Evolutionary conservation across 2,888 invertebrate genomes (phyloP).

Genomic region (Agrotis ipsilon): DNA sequence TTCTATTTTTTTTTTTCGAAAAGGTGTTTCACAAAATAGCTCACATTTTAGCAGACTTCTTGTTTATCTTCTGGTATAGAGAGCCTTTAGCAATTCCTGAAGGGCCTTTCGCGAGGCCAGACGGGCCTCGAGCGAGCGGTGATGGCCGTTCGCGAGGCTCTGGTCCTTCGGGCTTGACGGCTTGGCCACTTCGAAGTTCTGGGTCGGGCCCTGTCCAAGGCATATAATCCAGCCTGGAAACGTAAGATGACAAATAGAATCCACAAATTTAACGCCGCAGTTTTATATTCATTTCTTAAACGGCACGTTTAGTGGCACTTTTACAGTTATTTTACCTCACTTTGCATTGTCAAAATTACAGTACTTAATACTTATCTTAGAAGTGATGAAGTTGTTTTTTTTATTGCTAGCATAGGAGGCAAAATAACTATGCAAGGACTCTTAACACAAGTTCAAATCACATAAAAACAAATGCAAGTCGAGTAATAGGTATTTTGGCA

Average conservation of each 20-base stretch:
- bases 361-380: background rate
- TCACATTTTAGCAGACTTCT: conserved; percentile 85
- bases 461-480: background rate
- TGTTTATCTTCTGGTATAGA: conserved; percentile 93
- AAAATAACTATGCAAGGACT: background rate
- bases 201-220: conserved; percentile 96
- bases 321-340: background rate
- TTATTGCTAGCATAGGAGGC: background rate
- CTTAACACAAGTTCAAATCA: background rate
- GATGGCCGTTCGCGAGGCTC: conserved; percentile 78
- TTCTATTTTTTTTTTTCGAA: background rate
- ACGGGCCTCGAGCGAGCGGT: conserved; percentile 92
- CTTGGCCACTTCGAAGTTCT: conserved; percentile 89
- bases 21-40: conserved; percentile 52
- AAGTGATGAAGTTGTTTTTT: background rate
- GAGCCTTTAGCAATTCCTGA: conserved; percentile 95
- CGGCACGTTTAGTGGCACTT: background rate
- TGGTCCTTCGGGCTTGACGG: conserved; percentile 91
- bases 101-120: conserved; percentile 94
- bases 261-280: too few species aligned
- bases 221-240: conserved; percentile 88
- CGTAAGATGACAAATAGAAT: background rate
- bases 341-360: background rate
- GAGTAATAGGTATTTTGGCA: background rate
- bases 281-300: background rate